Evolutionary conservation across 2,797 vertebrate genomes (phyloP).

Genomic region (Trachops cirrhosus): DNA sequence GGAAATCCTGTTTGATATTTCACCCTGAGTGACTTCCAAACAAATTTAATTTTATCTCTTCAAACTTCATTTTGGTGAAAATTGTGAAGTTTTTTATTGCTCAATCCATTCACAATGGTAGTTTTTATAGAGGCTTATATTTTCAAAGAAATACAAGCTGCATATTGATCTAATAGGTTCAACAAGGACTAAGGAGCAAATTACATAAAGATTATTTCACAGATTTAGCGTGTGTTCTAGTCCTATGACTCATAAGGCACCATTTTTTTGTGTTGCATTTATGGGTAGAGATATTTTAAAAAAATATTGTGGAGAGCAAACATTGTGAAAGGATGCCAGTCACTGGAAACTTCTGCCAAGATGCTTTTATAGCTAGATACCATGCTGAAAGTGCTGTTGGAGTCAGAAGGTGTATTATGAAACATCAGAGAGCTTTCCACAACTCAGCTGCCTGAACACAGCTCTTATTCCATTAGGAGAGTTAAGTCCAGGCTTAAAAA

Average conservation of each 20-base stretch:
- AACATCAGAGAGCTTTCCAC: conserved; percentile 57
- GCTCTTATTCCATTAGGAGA: conserved; percentile 36
- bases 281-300: conserved; percentile 75
- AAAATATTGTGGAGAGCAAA: conserved; percentile 59
- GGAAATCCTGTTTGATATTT: conserved; percentile 23
- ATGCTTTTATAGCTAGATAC: conserved; percentile 58
- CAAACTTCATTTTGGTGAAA: conserved; percentile 13
- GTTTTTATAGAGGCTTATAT: conserved; percentile 80
- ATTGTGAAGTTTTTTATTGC: conserved; percentile 76
- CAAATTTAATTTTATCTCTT: conserved; percentile 39
- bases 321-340: conserved; percentile 77
- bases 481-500: not conserved
- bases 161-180: conserved; percentile 84
- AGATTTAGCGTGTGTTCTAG: conserved; percentile 81
- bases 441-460: not conserved
- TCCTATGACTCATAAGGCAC: conserved; percentile 81
- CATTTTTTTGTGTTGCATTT: conserved; percentile 81
- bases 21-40: not conserved
- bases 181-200: conserved; percentile 86
- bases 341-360: conserved; percentile 68
- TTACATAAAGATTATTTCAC: conserved; percentile 84
- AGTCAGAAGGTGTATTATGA: conserved; percentile 68
- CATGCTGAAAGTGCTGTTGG: conserved; percentile 62
- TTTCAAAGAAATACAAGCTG: conserved; percentile 79
- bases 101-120: conserved; percentile 78